phyloP scores from a whole-genome alignment of 2,888 invertebrate genomes.

The Oscheius sp. region DNA sequence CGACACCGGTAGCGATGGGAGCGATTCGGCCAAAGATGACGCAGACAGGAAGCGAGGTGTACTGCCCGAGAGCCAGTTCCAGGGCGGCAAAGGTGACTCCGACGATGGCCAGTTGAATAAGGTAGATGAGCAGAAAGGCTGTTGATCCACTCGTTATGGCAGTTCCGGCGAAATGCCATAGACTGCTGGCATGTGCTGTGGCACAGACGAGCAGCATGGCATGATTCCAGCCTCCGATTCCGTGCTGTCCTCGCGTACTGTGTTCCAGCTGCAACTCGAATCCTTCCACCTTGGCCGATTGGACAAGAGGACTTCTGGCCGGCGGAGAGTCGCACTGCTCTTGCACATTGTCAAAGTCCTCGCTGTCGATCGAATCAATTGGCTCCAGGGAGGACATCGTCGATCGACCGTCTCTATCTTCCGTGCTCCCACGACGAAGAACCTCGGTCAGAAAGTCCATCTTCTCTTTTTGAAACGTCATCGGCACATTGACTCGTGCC shows the following conservation, averaged over 20 bases:
- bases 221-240: conserved; percentile 15
- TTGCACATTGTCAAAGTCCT: conserved; percentile 27
- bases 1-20: conserved; percentile 26
- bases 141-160: conserved; percentile 11
- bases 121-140: conserved; percentile 29
- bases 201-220: conserved; percentile 16
- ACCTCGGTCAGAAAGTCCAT: conserved; percentile 13
- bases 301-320: conserved; percentile 16
- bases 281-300: conserved; percentile 19
- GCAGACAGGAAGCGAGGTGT: conserved; percentile 29
- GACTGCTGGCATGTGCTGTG: conserved; percentile 11
- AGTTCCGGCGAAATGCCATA: conserved; percentile 15
- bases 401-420: not conserved
- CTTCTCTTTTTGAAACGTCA: conserved; percentile 3
- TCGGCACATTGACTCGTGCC: not conserved
- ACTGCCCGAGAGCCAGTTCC: conserved; percentile 34
- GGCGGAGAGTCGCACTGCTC: not conserved
- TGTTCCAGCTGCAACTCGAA: conserved; percentile 29
- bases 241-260: conserved; percentile 10
- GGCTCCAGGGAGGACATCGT: not conserved
- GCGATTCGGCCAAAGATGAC: conserved; percentile 30
- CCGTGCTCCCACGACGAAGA: conserved; percentile 5
- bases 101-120: conserved; percentile 5
- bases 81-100: conserved; percentile 7
- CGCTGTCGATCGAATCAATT: conserved; percentile 3